A percentile compares a stretch with the other conserved stretches of the same genome.
Evolutionary conservation across 2,113 vertebrate species (phyloP).

Genomic region (Mola mola): DNA sequence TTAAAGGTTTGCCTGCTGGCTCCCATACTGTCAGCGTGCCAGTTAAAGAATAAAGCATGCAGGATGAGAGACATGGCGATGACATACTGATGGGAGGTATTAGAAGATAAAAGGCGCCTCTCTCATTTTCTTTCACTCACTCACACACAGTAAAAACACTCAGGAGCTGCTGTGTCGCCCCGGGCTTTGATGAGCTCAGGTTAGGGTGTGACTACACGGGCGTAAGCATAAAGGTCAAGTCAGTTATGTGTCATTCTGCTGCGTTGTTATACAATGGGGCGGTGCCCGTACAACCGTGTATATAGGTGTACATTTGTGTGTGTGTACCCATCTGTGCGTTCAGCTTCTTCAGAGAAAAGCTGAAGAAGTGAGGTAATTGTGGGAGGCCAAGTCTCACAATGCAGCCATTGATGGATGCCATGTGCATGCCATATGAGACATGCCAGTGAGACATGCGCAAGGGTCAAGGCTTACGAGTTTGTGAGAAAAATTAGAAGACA

Average conservation of each 20-base stretch:
- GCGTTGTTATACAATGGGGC: slow-evolving; percentile 59
- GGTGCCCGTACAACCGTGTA: slow-evolving; percentile 6
- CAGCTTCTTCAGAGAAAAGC: slow-evolving; percentile 42
- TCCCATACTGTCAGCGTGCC: slow-evolving; percentile 42
- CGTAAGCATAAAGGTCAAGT: slow-evolving; percentile 65
- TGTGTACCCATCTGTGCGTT: background rate
- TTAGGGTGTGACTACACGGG: slow-evolving; percentile 69
- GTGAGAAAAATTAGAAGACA: slow-evolving; percentile 31
- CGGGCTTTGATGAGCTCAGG: slow-evolving; percentile 64
- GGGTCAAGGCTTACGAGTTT: too few relatives aligned
- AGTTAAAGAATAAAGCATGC: slow-evolving; percentile 28
- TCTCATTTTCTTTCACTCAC: slow-evolving; percentile 36
- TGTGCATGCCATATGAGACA: too few relatives aligned
- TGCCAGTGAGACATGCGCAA: slow-evolving; percentile 70
- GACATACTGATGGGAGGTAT: slow-evolving; percentile 56
- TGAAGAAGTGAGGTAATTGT: slow-evolving; percentile 77
- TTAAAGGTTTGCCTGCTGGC: slow-evolving; percentile 1
- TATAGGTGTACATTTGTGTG: slow-evolving; percentile 1
- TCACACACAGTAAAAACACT: slow-evolving; percentile 32
- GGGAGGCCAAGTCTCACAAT: slow-evolving; percentile 70
- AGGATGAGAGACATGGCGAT: slow-evolving; percentile 40
- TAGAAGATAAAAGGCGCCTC: slow-evolving; percentile 59
- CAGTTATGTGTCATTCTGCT: slow-evolving; percentile 63
- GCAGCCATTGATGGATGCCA: slow-evolving; percentile 67
- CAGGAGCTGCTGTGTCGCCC: slow-evolving; percentile 42